phyloP scores from a whole-genome alignment of 2,113 vertebrate genomes.

The Leuciscus idus region DNA sequence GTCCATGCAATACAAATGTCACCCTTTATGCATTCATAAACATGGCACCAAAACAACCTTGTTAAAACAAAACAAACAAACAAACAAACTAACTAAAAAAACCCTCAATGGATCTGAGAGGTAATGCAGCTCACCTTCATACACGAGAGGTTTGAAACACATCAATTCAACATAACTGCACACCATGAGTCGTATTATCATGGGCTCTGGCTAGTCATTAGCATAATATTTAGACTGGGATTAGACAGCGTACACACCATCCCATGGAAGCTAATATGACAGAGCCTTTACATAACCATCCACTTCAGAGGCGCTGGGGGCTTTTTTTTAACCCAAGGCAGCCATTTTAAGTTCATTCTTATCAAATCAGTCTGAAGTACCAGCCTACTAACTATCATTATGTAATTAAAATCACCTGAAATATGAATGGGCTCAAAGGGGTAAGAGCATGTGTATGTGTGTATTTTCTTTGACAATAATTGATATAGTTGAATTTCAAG shows the following conservation, averaged over 20 bases:
- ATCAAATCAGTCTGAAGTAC: conserved; percentile 7
- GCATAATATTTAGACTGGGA: conserved; percentile 50
- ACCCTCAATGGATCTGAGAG: neutral
- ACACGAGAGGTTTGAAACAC: neutral
- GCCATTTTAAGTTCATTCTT: conserved; percentile 17
- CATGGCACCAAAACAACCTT: neutral
- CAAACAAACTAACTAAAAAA: neutral
- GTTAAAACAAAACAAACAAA: no score
- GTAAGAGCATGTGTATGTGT: conserved; percentile 30
- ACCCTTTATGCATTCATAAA: conserved; percentile 10
- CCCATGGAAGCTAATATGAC: conserved; percentile 9
- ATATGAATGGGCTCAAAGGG: conserved; percentile 1
- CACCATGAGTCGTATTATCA: conserved; percentile 16
- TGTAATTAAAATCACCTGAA: conserved; percentile 26
- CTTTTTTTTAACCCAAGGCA: neutral
- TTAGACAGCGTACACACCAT: conserved; percentile 22
- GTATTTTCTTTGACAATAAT: neutral
- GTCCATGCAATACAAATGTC: neutral
- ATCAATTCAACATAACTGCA: conserved; percentile 6
- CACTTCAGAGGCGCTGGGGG: neutral
- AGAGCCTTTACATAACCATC: conserved; percentile 3
- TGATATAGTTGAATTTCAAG: neutral
- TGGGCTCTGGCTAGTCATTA: conserved; percentile 40
- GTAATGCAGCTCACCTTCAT: neutral
- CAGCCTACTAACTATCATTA: conserved; percentile 2